Conservation (phyloP, 2,797 vertebrate genomes). For the Centroberyx gerrardi region DNA sequence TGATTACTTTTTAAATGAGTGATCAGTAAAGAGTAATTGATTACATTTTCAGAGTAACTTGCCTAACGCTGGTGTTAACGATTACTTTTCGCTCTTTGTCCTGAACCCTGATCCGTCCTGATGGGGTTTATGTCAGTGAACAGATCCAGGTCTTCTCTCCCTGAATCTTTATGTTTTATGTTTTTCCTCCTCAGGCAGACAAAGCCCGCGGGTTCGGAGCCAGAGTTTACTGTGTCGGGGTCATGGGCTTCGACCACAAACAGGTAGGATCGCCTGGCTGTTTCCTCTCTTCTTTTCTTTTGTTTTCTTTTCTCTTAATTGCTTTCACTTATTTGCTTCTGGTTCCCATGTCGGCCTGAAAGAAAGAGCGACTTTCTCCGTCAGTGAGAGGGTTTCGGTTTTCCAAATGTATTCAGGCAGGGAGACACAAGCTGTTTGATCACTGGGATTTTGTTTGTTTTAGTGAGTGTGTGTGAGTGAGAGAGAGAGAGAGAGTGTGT, state of each 20-base stretch:
- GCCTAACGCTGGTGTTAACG: too few relatives aligned
- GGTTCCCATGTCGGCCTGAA: background rate
- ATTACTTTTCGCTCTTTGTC: too few relatives aligned
- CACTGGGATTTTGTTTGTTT: slow-evolving; percentile 54
- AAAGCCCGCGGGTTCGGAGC: slow-evolving; percentile 90
- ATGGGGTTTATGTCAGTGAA: too few relatives aligned
- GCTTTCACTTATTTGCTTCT: background rate
- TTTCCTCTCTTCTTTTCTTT: background rate
- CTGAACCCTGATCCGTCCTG: too few relatives aligned
- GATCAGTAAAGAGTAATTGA: too few relatives aligned
- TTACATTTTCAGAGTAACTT: too few relatives aligned
- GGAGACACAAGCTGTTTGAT: slow-evolving; percentile 38
- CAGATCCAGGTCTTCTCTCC: too few relatives aligned
- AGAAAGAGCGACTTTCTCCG: slow-evolving; percentile 24
- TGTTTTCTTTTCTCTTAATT: slow-evolving; percentile 2
- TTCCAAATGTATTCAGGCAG: too few relatives aligned
- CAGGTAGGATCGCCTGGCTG: slow-evolving; percentile 84
- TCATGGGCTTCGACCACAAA: slow-evolving; percentile 93
- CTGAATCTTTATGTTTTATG: too few relatives aligned
- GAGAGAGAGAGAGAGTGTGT: background rate
- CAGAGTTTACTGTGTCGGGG: slow-evolving; percentile 95
- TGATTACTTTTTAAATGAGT: too few relatives aligned
- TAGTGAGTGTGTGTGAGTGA: slow-evolving; percentile 25
- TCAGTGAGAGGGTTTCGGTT: background rate
- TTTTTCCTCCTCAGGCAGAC: slow-evolving; percentile 84